Percentiles rank a stretch among this genome's conserved stretches.
Conservation (phyloP, 2,113 vertebrate genomes). For the Hippocampus barbouri region DNA sequence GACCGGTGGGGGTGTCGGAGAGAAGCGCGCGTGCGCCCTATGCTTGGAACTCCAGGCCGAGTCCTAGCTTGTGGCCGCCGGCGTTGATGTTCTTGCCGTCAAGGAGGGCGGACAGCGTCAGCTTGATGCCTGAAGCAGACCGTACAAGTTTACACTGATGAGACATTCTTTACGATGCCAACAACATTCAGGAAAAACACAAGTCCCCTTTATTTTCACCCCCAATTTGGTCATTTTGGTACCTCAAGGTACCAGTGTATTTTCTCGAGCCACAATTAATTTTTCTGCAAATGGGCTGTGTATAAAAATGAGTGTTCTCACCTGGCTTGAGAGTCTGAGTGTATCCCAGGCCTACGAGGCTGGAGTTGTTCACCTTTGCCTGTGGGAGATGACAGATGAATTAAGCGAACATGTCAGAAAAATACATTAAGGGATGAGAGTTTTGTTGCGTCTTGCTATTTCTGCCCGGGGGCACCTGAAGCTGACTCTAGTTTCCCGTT, state of each 20-base stretch:
- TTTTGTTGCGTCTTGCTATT: neutral
- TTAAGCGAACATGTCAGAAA: neutral
- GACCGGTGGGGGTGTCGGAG: conserved; percentile 35
- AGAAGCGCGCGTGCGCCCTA: conserved; percentile 61
- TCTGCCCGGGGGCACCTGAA: neutral
- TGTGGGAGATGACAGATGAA: conserved; percentile 42
- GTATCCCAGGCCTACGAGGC: conserved; percentile 94
- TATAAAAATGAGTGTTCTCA: conserved; percentile 53
- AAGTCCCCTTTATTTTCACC: no score
- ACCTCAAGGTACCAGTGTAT: no score
- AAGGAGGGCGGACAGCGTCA: conserved; percentile 91
- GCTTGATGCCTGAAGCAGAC: conserved; percentile 82
- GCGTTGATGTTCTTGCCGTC: conserved; percentile 96
- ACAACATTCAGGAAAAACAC: neutral
- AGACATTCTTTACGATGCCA: no score
- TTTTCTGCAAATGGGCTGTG: neutral
- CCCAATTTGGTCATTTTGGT: no score
- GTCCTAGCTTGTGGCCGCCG: conserved; percentile 93
- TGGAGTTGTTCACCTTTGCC: conserved; percentile 99
- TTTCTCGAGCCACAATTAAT: no score
- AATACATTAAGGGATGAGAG: neutral
- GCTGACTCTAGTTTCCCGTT: neutral
- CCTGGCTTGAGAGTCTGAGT: conserved; percentile 96
- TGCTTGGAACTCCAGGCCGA: conserved; percentile 97
- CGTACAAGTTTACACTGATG: neutral